phyloP scores from a whole-genome alignment of 1,140 invertebrate genomes.

The Drosophila sturtevanti region DNA sequence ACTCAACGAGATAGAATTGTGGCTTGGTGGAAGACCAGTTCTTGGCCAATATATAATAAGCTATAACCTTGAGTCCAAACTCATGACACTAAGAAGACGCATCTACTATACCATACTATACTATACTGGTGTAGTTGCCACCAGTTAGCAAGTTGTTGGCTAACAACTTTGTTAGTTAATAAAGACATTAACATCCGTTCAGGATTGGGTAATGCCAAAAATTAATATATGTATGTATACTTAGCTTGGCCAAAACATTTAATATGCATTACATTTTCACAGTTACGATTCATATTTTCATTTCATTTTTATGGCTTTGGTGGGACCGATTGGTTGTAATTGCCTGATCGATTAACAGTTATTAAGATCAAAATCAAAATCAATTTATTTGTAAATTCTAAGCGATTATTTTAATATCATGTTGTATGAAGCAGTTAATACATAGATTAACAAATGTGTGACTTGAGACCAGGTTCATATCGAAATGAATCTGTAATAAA shows the following conservation, averaged over 20 bases:
- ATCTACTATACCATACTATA: constrained; percentile 16
- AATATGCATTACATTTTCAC: neutral
- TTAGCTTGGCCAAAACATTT: constrained; percentile 9
- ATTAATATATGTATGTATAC: neutral
- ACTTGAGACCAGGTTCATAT: constrained; percentile 26
- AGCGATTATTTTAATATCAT: constrained; percentile 45
- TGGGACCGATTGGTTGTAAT: constrained; percentile 39
- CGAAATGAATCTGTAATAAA: neutral
- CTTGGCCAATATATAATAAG: constrained; percentile 17
- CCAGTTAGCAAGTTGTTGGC: neutral
- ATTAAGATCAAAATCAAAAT: constrained; percentile 60
- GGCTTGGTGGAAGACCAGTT: constrained; percentile 55
- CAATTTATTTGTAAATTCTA: constrained; percentile 58
- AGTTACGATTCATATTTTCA: neutral
- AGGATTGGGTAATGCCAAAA: constrained; percentile 41
- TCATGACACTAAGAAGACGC: constrained; percentile 56
- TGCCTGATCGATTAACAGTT: constrained; percentile 57
- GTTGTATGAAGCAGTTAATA: constrained; percentile 16
- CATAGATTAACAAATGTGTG: constrained; percentile 31
- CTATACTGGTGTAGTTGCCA: neutral
- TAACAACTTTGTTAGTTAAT: constrained; percentile 8
- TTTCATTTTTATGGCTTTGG: neutral
- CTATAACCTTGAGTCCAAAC: constrained; percentile 60
- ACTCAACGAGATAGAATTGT: constrained; percentile 37
- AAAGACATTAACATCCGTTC: constrained; percentile 30